A percentile compares a stretch with the other conserved stretches of the same genome.
Evolutionary conservation across 2,113 vertebrate species (phyloP).

Genomic region (Eptatretus burgeri): DNA sequence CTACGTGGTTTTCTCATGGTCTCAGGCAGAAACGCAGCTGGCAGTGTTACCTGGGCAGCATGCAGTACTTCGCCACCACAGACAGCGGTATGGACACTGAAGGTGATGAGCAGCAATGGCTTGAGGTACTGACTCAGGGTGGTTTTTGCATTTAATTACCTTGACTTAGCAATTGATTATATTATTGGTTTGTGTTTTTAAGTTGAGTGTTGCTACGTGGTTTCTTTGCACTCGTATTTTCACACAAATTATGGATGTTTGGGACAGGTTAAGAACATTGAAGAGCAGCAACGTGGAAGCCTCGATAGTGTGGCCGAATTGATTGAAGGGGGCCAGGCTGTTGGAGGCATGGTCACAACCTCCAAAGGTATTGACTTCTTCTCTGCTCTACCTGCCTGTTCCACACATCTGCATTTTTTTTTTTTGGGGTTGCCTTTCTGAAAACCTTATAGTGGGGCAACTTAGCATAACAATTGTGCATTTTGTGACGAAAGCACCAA

Average conservation of each 20-base stretch:
- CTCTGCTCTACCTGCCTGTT: too few relatives aligned
- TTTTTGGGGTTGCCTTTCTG: too few relatives aligned
- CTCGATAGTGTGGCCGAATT: constrained; percentile 75
- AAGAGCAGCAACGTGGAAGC: constrained; percentile 61
- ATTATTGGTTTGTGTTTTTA: too few relatives aligned
- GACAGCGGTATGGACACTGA: constrained; percentile 48
- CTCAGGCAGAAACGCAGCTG: constrained; percentile 90
- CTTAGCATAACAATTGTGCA: too few relatives aligned
- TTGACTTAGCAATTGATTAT: too few relatives aligned
- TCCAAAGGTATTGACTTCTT: constrained; percentile 39
- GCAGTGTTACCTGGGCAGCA: constrained; percentile 74
- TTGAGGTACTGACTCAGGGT: constrained; percentile 28
- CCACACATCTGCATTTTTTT: too few relatives aligned
- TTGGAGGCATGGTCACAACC: constrained; percentile 92
- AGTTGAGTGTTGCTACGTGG: too few relatives aligned
- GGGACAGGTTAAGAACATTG: constrained; percentile 21
- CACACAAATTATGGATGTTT: background rate
- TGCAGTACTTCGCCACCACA: constrained; percentile 97
- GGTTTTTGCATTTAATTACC: too few relatives aligned
- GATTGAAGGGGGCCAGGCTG: constrained; percentile 90
- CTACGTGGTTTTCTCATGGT: constrained; percentile 70
- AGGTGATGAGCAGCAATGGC: constrained; percentile 63
- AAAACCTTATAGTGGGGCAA: too few relatives aligned
- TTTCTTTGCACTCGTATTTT: too few relatives aligned
- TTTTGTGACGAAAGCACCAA: too few relatives aligned